A percentile compares a stretch with the other conserved stretches of the same genome.
Evolutionary conservation across 35 echinoderm and acorn worm species (phyloP).

Genomic region (Heliocidaris tuberculata): DNA sequence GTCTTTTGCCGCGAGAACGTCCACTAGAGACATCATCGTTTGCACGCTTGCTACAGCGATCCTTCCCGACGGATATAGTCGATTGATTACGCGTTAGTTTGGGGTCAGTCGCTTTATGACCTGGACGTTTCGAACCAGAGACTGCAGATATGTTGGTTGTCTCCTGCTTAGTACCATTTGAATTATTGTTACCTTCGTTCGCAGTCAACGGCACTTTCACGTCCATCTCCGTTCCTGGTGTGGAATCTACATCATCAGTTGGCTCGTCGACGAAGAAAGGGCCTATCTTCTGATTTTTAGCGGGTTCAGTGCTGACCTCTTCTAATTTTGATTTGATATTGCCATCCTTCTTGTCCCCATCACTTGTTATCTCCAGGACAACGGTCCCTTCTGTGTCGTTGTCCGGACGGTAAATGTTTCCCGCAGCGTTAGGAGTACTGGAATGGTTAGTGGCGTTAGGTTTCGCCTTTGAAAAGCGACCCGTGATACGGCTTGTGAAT

Average conservation of each 20-base stretch:
- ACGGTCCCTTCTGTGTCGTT: not conserved
- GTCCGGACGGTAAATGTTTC: constrained; percentile 7
- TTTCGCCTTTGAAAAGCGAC: constrained; percentile 8
- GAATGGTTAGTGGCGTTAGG: not conserved
- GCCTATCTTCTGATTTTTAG: constrained; percentile 56
- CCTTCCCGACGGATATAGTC: constrained; percentile 20
- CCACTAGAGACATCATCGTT: constrained; percentile 21
- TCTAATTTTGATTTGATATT: constrained; percentile 24
- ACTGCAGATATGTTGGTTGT: not conserved
- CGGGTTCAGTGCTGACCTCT: not conserved
- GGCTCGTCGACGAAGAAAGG: constrained; percentile 80
- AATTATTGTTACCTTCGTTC: constrained; percentile 42
- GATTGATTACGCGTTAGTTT: constrained; percentile 30
- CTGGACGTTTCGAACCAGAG: not conserved
- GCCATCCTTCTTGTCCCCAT: not conserved
- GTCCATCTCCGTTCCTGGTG: not conserved
- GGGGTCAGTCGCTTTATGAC: not conserved
- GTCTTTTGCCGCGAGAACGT: constrained; percentile 44
- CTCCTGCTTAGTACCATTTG: not conserved
- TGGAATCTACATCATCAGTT: constrained; percentile 11
- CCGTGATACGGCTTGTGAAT: constrained; percentile 45
- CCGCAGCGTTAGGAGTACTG: not conserved
- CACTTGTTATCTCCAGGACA: constrained; percentile 9
- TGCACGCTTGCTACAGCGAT: not conserved
- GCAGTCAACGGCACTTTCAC: not conserved